phyloP scores from a whole-genome alignment of 2,797 vertebrate genomes.

The Austrolebias charrua region DNA sequence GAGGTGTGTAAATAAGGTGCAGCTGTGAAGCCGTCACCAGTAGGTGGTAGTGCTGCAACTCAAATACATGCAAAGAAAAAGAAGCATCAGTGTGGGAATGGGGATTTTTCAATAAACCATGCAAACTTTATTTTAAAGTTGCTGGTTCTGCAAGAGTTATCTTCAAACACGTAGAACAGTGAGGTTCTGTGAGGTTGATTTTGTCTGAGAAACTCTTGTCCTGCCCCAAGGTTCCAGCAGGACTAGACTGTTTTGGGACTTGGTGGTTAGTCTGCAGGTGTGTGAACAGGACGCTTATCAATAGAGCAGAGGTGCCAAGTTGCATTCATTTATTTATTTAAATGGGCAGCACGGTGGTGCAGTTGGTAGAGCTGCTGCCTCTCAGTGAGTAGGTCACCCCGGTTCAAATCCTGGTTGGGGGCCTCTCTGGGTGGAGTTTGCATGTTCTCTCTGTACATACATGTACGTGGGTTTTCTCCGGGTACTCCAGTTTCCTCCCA shows the following conservation, averaged over 20 bases:
- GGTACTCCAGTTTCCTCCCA: too few relatives aligned
- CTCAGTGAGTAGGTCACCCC: too few relatives aligned
- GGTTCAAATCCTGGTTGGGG: too few relatives aligned
- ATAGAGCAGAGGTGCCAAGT: neutral
- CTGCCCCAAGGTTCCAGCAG: slow-evolving; percentile 63
- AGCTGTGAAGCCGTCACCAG: slow-evolving; percentile 30
- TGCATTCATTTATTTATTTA: neutral
- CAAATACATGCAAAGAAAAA: slow-evolving; percentile 29
- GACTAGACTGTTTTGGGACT: slow-evolving; percentile 62
- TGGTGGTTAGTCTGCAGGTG: slow-evolving; percentile 50
- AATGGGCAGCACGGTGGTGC: too few relatives aligned
- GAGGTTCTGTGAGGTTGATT: slow-evolving; percentile 24
- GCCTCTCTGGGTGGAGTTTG: too few relatives aligned
- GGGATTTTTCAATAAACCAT: slow-evolving; percentile 57
- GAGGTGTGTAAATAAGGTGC: slow-evolving; percentile 13
- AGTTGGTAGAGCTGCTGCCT: too few relatives aligned
- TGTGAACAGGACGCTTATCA: slow-evolving; percentile 43
- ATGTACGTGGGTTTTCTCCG: too few relatives aligned
- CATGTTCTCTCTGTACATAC: too few relatives aligned
- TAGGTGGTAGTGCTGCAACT: slow-evolving; percentile 40
- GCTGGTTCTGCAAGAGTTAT: slow-evolving; percentile 26
- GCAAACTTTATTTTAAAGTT: slow-evolving; percentile 30
- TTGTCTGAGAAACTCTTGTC: slow-evolving; percentile 39
- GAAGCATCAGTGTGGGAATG: slow-evolving; percentile 21
- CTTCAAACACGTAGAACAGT: slow-evolving; percentile 14